Base-by-base conservation (phyloP, 1,140 invertebrate genomes). In the Megalonaias nervosa region DNA sequence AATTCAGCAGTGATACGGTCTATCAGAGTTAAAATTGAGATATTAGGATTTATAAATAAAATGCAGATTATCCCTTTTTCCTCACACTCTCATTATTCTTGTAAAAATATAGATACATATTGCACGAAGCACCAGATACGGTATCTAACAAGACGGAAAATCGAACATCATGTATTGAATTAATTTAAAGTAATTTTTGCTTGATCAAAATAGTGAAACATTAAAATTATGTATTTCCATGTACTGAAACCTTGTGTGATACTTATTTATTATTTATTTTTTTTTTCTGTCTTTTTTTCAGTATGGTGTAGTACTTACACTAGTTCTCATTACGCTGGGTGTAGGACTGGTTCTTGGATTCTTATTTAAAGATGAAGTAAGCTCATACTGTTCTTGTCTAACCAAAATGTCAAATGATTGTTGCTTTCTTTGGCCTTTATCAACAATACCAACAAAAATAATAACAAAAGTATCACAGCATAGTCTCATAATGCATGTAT, bases 251-350 rank as follows among this genome's bases (percentile, higher is more conserved):
- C 16, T n/a, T 58, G 21, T 67, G 14, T 48, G 38, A 9, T 60
- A 13, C n/a, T 21, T 16, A 17, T 31, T 26, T 80, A 12, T 21
- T 21, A 19, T 59, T 67, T 60, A 65, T 58, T 14, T 75, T 71
- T 59, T 58, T 58, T 69, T 23, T 60, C 58, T n/a, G n/a, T n/a
- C n/a, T 69, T 60, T 59, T 2, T 85, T 87, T 65, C 84, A 89
- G 87, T 89, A 88, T 82, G 85, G 86, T 56, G 82, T 82, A 60
- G 84, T 87, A 55, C 75, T 89, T 69, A 84, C 84, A 15, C 74
- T 89, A 60, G 86, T 89, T 60, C 71, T 89, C 14, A 80, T 86
- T 19, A 77, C 82, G n/a, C 64, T 86, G 23, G 81, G 81, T 68
- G 80, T 81, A 21, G 84, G 82, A 5, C 84, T 80, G 72, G 85